Percentiles rank a stretch among this genome's conserved stretches.
These are phyloP conservation scores for Polyommatus icarus DNA, from an alignment of 2,888 invertebrate species.

Conservation along the genomic window DNA sequence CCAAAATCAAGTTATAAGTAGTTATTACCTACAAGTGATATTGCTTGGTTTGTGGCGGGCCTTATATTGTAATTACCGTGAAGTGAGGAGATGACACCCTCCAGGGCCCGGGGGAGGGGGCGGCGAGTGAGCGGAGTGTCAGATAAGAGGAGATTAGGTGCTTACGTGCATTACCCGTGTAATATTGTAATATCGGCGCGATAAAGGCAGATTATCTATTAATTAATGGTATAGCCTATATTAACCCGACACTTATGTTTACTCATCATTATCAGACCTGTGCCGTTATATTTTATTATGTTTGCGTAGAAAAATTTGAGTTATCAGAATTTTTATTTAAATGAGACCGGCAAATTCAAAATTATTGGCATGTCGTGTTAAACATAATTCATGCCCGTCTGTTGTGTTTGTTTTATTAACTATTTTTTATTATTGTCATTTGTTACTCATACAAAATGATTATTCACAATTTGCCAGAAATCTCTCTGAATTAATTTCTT, in stretches of 20 bases:
- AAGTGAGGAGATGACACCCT: background rate
- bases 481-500: background rate
- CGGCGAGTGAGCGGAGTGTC: conserved; percentile 5
- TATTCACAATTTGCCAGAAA: background rate
- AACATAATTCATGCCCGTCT: no score
- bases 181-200: conserved; percentile 22
- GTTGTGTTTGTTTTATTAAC: no score
- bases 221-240: conserved; percentile 26
- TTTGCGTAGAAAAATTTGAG: background rate
- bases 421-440: no score
- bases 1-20: background rate
- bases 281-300: background rate
- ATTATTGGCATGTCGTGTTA: background rate
- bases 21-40: background rate
- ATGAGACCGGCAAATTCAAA: background rate
- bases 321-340: background rate
- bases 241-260: conserved; percentile 22
- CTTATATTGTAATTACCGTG: conserved; percentile 27
- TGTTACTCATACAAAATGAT: background rate
- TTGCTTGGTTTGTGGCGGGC: background rate
- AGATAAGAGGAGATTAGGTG: conserved; percentile 28
- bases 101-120: background rate
- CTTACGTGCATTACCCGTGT: conserved; percentile 23
- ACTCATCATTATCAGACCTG: background rate
- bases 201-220: conserved; percentile 17